Evolutionary conservation across 1,140 invertebrate genomes (phyloP).

Genomic region (Hycleus phaleratus): DNA sequence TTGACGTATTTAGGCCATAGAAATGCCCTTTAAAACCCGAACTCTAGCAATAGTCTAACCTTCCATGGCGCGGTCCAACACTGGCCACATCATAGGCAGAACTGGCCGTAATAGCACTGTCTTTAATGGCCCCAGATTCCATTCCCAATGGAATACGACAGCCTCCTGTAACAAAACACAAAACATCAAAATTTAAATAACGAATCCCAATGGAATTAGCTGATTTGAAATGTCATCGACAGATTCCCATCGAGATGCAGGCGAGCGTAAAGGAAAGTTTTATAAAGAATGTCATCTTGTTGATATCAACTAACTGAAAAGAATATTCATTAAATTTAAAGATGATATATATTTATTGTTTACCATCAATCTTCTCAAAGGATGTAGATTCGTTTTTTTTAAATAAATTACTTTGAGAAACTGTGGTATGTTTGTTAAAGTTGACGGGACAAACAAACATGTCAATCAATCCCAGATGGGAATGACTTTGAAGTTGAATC

Average conservation of each 20-base stretch:
- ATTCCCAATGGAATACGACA: constrained; percentile 62
- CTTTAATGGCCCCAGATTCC: constrained; percentile 62
- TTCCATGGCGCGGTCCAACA: constrained; percentile 54
- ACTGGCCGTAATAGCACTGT: constrained; percentile 61
- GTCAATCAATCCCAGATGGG: constrained; percentile 18
- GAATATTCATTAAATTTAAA: constrained; percentile 14
- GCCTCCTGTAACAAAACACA: constrained; percentile 47
- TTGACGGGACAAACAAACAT: constrained; percentile 17
- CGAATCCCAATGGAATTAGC: background rate
- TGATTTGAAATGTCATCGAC: background rate
- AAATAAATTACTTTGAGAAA: constrained; percentile 15
- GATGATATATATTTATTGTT: background rate
- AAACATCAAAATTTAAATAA: background rate
- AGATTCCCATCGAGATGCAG: background rate
- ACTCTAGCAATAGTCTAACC: constrained; percentile 21
- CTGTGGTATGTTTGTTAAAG: constrained; percentile 7
- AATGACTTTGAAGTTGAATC: constrained; percentile 17
- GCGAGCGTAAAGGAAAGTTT: too few relatives aligned
- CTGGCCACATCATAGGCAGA: constrained; percentile 66
- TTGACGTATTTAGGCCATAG: too few relatives aligned
- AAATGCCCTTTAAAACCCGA: too few relatives aligned
- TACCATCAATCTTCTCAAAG: background rate
- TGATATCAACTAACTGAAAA: too few relatives aligned
- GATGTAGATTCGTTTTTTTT: constrained; percentile 14
- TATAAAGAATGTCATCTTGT: too few relatives aligned